Conservation (phyloP, 1,140 invertebrate genomes). For the Triops cancriformis region DNA sequence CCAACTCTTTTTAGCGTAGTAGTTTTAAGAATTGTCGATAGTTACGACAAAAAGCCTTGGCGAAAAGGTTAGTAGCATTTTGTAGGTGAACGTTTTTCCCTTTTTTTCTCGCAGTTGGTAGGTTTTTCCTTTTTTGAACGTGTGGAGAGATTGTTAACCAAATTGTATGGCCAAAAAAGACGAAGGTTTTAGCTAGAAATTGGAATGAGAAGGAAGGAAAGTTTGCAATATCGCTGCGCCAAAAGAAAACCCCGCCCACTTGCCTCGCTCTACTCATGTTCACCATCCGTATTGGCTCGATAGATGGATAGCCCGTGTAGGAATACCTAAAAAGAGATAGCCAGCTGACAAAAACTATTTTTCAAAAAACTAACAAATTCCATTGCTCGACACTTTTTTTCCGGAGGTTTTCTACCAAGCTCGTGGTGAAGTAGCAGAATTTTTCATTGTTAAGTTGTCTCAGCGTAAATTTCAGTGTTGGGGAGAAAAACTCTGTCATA, state of each 20-base stretch:
- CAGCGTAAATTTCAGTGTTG: no score
- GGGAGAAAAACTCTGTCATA: not conserved
- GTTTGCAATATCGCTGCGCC: not conserved
- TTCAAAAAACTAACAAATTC: not conserved
- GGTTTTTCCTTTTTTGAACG: slow-evolving; percentile 10
- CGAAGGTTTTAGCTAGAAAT: not conserved
- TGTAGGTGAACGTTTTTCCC: not conserved
- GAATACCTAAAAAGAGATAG: not conserved
- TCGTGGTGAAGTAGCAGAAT: no score
- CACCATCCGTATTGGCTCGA: not conserved
- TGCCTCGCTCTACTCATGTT: not conserved
- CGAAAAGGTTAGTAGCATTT: not conserved
- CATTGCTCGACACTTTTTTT: not conserved
- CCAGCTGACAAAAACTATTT: not conserved
- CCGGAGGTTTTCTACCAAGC: not conserved
- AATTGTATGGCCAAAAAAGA: not conserved
- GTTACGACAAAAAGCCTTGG: not conserved
- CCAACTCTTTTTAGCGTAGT: not conserved
- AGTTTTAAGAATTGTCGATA: not conserved
- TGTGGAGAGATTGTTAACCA: not conserved
- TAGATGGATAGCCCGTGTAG: not conserved
- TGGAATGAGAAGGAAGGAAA: not conserved
- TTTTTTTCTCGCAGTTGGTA: not conserved
- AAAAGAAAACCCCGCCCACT: not conserved
- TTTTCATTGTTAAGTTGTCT: no score